Conservation (phyloP, 64 coral and sea anemone species). For the Trachythela sp. region DNA sequence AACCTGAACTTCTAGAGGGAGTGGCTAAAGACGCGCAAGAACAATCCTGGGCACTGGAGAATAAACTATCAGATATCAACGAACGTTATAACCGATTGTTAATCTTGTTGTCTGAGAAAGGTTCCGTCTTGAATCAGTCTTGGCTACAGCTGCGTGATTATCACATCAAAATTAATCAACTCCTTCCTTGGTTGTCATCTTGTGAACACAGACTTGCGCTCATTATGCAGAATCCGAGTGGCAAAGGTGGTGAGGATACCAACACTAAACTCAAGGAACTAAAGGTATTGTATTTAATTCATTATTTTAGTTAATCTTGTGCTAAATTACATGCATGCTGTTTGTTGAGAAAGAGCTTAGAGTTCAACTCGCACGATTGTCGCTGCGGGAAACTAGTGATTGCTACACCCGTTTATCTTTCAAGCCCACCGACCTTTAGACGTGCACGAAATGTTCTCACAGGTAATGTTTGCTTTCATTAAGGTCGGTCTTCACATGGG, state of each 20-base stretch:
- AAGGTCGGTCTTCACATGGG: too few species aligned
- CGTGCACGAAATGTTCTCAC: too few species aligned
- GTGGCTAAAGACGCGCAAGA: constrained; percentile 71
- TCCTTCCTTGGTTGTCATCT: constrained; percentile 76
- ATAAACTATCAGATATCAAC: constrained; percentile 97
- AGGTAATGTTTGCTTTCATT: too few species aligned
- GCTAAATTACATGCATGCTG: too few species aligned
- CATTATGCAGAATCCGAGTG: constrained; percentile 64
- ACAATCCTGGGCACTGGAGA: constrained; percentile 99
- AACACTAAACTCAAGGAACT: constrained; percentile 66
- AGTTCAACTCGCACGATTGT: too few species aligned
- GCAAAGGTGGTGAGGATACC: constrained; percentile 51
- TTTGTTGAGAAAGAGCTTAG: too few species aligned
- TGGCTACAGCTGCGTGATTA: constrained; percentile 93
- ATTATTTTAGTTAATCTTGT: too few species aligned
- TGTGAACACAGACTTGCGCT: constrained; percentile 67
- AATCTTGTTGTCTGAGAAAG: constrained; percentile 72
- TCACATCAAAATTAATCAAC: constrained; percentile 72
- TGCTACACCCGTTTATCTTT: too few species aligned
- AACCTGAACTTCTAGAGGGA: constrained; percentile 39
- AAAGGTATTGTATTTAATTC: constrained; percentile 43
- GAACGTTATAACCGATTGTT: constrained; percentile 87
- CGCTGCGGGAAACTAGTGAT: too few species aligned
- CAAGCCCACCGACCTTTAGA: too few species aligned
- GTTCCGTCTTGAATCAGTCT: constrained; percentile 73